These are phyloP conservation scores for Stramonita haemastoma DNA, from an alignment of 2,888 invertebrate species.

Conservation along the genomic window DNA sequence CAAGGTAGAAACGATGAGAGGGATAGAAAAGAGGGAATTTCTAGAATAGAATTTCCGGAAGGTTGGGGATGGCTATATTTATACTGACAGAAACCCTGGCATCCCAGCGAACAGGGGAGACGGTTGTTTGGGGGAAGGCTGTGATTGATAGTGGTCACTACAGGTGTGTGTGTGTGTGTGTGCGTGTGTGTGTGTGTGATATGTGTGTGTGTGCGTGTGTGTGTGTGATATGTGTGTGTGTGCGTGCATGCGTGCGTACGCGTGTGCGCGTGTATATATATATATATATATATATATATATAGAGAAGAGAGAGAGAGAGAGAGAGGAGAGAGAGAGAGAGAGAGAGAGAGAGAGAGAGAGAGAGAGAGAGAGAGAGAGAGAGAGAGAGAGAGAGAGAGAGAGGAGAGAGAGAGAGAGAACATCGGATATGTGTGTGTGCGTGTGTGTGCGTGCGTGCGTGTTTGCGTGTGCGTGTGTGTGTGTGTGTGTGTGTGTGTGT, in stretches of 20 bases:
- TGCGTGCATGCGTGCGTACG: background rate
- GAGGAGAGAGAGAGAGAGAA: background rate
- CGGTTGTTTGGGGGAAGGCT: too few species aligned
- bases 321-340: background rate
- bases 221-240: background rate
- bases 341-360: background rate
- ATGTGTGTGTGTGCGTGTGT: too few species aligned
- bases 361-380: background rate
- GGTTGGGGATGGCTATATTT: too few species aligned
- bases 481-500: background rate
- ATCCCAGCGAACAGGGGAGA: too few species aligned
- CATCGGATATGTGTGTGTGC: background rate
- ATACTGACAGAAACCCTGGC: too few species aligned
- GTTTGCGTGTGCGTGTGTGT: background rate
- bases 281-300: background rate
- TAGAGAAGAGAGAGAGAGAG: background rate
- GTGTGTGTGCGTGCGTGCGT: background rate
- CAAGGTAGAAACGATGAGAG: too few species aligned
- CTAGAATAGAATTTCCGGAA: too few species aligned
- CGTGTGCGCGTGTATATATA: conserved; percentile 12
- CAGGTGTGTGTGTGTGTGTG: background rate
- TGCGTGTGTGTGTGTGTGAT: too few species aligned
- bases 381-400: background rate
- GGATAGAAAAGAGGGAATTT: too few species aligned
- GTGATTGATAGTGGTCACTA: too few species aligned